phyloP scores from a whole-genome alignment of 2,888 invertebrate genomes.

The Patella ulyssiponensis region DNA sequence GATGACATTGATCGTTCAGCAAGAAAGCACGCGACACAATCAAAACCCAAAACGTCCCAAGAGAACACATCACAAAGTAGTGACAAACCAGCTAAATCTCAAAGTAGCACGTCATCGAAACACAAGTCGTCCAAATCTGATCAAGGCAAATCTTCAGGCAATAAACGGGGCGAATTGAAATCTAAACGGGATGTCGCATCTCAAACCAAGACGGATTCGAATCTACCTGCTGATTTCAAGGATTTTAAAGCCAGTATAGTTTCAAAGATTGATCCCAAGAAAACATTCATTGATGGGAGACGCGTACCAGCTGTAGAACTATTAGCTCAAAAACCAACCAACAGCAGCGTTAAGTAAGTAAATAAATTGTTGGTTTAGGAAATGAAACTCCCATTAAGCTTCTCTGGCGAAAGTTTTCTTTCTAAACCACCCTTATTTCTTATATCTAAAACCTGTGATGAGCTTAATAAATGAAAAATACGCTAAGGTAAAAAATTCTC shows the following conservation, averaged over 20 bases:
- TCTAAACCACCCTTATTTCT: not conserved
- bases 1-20: not conserved
- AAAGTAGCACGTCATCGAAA: not conserved
- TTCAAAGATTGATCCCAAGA: conserved; percentile 55
- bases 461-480: no score
- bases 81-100: not conserved
- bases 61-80: not conserved
- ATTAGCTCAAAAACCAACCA: conserved; percentile 59
- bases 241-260: conserved; percentile 57
- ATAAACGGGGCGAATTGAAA: not conserved
- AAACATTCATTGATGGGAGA: conserved; percentile 63
- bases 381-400: not conserved
- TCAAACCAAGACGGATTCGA: not conserved
- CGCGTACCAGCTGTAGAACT: conserved; percentile 63
- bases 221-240: conserved; percentile 46
- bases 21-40: conserved; percentile 45
- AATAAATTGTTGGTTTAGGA: not conserved
- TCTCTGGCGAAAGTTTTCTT: not conserved
- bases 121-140: not conserved
- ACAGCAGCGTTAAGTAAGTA: conserved; percentile 61
- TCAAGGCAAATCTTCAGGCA: conserved; percentile 5
- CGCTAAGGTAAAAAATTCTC: no score
- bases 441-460: no score
- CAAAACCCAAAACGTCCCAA: no score
- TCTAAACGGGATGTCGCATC: not conserved